Evolutionary conservation across 2,113 vertebrate genomes (phyloP), one percentile per base, ranked within the genome.

Genomic region (Hydrochoerus hydrochaeris): DNA sequence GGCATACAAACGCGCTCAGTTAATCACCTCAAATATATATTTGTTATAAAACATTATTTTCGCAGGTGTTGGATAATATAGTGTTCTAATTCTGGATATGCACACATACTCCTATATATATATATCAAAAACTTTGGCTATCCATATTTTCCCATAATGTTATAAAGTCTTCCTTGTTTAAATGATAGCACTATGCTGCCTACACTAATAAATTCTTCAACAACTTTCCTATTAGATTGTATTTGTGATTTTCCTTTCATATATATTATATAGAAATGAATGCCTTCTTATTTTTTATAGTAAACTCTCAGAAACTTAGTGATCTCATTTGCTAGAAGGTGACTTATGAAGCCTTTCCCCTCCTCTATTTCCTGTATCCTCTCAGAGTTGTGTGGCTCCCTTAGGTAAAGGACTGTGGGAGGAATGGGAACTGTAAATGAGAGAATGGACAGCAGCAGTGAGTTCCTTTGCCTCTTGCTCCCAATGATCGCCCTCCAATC

Each of bases 151-250:
- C 14, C 5, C 49, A 65, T 7, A 35, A 11, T 71, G 44, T 60
- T 88, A n/a, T 46, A 78, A 44, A 58, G 26, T 87, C 75, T 91
- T 81, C 49, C 57, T 32, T 92, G 52, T 87, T 94, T 94, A 92
- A 49, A 96, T 90, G 10, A n/a, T 14, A 84, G 38, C 2, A 35
- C 57, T 46, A 52, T 75, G 44, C 8, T 77, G 30, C 44, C 63
- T 41, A 28, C 46, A 65, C 35, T 88, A 71, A 73, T 44, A 92
- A 26, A 88, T 63, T 58, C n/a, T 57, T 90, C 44, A 85, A 71
- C 11, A 75, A 92, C n/a, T 38, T 26, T 8, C 80, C 30, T 32
- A 57, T 60, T 87, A 78, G 38, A 32, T 35, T 73, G 30, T 7
- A 84, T 81, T 87, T 83, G 7, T 54, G 4, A 90, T 26, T 82